Evolutionary conservation across 2,113 vertebrate genomes (phyloP), one percentile per base, ranked within the genome.

Genomic region (Petrocephalus microphthalmus): DNA sequence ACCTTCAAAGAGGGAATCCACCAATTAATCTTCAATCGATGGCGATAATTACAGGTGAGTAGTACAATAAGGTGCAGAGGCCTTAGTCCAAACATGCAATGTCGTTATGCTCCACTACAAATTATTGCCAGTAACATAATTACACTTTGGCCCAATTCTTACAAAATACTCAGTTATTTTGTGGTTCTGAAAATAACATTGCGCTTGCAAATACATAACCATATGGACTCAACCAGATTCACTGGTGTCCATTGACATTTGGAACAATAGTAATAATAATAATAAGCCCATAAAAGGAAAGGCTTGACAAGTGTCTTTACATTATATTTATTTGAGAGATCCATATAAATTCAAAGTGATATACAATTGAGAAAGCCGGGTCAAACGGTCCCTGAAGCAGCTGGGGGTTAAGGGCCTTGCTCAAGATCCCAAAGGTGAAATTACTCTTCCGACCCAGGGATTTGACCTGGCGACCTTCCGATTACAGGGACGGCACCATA

Each of bases 1-100:
- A 25, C 8, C 37, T 88, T 64, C 42, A 49, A 88, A 88, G 57
- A 54, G 42, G 42, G 56, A 54, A 47, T n/a, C 15, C 22, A 8
- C 37, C 6, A 84, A 67, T 64, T 57, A 83, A 64, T 84, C 45
- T 84, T 78, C 42, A 83, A 57, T 88, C 47, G 25, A 64, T 42
- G 37, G 42, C 1, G 19, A 87, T 82, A 54, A 89, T 60, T 82
- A 78, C 51, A 89, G 89, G 57, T 85, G 74, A 25, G 20, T 53
- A 56, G 29, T n/a, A 33, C 13, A 87, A 17, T 83, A 52, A n/a
- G 25, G 17, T 54, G 67, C 42, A 45, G 71, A 22, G 54, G 88
- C 29, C 54, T 13, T 67, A 37, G 86, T 20, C 45, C 20, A 37
- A 57, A 67, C 42, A 86, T 88, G 19, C 49, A 56, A 87, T 84